Percentiles rank a stretch among this genome's conserved stretches.
These are phyloP conservation scores for Empidonax traillii DNA, from an alignment of 2,113 vertebrate species.

Conservation along the genomic window DNA sequence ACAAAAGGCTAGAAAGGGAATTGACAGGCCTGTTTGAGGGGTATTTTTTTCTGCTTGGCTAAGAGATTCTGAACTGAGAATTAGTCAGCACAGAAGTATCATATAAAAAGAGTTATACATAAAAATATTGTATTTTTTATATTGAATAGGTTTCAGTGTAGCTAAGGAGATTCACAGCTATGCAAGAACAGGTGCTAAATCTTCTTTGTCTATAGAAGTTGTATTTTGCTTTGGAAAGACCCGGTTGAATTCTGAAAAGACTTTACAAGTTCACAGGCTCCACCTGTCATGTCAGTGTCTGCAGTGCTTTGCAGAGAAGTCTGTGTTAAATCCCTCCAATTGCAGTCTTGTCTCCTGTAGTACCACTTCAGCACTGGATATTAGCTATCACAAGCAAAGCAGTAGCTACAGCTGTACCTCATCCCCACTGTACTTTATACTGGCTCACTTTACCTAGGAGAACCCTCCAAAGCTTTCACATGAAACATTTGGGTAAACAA, in stretches of 20 bases:
- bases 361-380: background rate
- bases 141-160: background rate
- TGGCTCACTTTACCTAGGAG: conserved; percentile 2
- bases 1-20: background rate
- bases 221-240: conserved; percentile 34
- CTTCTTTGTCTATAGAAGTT: conserved; percentile 26
- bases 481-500: conserved; percentile 20
- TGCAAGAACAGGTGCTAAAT: background rate
- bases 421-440: background rate
- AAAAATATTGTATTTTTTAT: background rate
- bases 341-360: background rate
- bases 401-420: conserved; percentile 19
- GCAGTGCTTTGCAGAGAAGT: background rate
- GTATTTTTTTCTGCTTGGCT: background rate
- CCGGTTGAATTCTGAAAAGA: conserved; percentile 34
- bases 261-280: conserved; percentile 42
- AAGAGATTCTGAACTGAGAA: background rate
- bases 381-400: background rate
- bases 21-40: background rate
- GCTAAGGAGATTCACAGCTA: background rate
- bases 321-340: conserved; percentile 1
- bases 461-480: conserved; percentile 18
- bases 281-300: conserved; percentile 17
- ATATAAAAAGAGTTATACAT: no score
- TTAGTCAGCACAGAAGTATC: background rate